Evolutionary conservation across 2,888 invertebrate genomes (phyloP).

Genomic region (Agrochola lychnidis): DNA sequence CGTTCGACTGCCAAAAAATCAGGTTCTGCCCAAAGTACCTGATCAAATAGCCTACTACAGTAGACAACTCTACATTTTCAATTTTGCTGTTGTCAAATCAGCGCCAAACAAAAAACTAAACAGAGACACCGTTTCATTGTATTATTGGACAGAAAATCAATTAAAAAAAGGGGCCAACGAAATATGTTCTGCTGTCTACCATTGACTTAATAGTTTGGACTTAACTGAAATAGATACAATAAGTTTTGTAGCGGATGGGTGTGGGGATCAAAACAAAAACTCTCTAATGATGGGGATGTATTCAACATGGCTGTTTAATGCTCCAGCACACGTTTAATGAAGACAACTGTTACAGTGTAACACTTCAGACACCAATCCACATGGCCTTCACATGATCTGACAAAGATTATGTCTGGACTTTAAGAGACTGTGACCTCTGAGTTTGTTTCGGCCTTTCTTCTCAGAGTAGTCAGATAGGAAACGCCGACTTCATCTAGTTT

Average conservation of each 20-base stretch:
- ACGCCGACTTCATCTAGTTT: too few relatives aligned
- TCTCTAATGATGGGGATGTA: constrained; percentile 40
- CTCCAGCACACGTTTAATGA: too few relatives aligned
- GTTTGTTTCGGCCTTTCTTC: too few relatives aligned
- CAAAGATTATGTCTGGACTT: too few relatives aligned
- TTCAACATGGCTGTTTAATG: constrained; percentile 21
- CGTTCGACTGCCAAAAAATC: not conserved
- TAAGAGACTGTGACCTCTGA: too few relatives aligned
- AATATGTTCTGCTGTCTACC: constrained; percentile 30
- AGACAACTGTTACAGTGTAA: too few relatives aligned
- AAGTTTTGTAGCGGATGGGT: constrained; percentile 43
- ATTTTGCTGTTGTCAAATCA: constrained; percentile 10
- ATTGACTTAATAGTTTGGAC: constrained; percentile 14
- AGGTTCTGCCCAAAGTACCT: not conserved
- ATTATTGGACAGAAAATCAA: constrained; percentile 29
- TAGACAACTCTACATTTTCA: not conserved
- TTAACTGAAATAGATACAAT: constrained; percentile 23
- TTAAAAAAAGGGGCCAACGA: constrained; percentile 20
- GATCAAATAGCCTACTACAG: not conserved
- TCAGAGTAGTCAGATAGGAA: too few relatives aligned
- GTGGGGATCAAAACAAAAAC: constrained; percentile 52
- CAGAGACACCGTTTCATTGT: not conserved
- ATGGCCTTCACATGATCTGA: too few relatives aligned
- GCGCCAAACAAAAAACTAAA: not conserved
- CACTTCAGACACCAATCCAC: too few relatives aligned